Evolutionary conservation across 2,797 vertebrate genomes (phyloP).

Genomic region (Mormyrus proboscirostris): DNA sequence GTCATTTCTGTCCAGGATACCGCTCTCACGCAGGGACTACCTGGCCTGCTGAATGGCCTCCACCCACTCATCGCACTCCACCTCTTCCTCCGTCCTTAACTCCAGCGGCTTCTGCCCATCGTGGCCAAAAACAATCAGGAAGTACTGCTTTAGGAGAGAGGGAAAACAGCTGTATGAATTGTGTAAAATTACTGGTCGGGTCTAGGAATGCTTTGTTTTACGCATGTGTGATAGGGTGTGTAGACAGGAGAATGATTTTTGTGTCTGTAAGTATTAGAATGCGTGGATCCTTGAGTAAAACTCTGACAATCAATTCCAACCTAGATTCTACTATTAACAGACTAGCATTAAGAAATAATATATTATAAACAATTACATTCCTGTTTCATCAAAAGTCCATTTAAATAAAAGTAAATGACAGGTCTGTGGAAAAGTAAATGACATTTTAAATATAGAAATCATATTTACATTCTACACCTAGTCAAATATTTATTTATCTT

Average conservation of each 20-base stretch:
- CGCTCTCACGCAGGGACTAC: conserved; percentile 49
- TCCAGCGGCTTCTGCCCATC: conserved; percentile 95
- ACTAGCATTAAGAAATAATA: background rate
- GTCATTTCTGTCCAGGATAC: background rate
- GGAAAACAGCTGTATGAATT: background rate
- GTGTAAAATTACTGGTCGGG: background rate
- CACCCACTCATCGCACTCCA: conserved; percentile 89
- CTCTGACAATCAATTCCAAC: background rate
- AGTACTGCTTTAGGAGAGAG: conserved; percentile 74
- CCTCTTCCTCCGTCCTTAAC: conserved; percentile 86
- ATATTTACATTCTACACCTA: background rate
- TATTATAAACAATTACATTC: background rate
- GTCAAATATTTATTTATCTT: background rate
- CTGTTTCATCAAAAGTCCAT: background rate
- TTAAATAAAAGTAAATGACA: background rate
- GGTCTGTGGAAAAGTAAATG: background rate
- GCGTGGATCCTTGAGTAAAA: background rate
- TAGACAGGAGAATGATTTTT: background rate
- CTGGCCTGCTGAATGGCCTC: conserved; percentile 95
- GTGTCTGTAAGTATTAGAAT: background rate
- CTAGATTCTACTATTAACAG: background rate
- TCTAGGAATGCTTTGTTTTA: background rate
- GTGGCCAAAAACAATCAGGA: conserved; percentile 89
- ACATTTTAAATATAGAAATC: background rate
- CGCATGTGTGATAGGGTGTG: background rate